These are phyloP conservation scores for Hemiprocne comata DNA, from an alignment of 2,113 vertebrate genomes.

Conservation along the genomic window DNA sequence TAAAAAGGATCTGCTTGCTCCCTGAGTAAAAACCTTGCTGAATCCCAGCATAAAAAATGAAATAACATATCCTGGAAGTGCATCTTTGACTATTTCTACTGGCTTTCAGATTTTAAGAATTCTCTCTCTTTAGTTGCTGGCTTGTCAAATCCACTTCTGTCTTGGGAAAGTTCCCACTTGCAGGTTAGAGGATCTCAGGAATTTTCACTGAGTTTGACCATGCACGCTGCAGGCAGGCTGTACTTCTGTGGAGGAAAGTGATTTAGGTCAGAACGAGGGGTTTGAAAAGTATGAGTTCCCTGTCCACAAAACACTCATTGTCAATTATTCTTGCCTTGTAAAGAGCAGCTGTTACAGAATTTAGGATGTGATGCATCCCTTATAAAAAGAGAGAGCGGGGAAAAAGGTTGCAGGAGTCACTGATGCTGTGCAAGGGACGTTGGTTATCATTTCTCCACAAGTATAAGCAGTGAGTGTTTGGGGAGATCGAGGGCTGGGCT, in stretches of 20 bases:
- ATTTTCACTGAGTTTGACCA: background rate
- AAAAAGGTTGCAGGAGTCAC: background rate
- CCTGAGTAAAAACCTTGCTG: background rate
- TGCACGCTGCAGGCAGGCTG: background rate
- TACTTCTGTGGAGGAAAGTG: no score
- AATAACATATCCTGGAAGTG: background rate
- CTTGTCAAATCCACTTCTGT: background rate
- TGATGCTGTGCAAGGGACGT: background rate
- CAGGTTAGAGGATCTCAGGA: background rate
- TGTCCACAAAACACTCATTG: background rate
- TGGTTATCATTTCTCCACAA: background rate
- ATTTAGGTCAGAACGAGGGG: background rate
- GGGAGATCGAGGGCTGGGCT: background rate
- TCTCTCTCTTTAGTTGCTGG: background rate
- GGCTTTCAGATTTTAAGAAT: background rate
- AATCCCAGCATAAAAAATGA: background rate
- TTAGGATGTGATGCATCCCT: constrained; percentile 23
- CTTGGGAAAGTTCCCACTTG: background rate
- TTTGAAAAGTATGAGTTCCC: background rate
- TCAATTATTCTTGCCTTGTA: constrained; percentile 6
- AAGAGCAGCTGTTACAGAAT: constrained; percentile 39
- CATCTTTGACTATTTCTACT: constrained; percentile 2
- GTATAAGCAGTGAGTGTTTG: background rate
- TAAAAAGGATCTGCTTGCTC: background rate
- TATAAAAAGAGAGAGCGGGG: background rate